These are phyloP conservation scores for Spongilla lacustris DNA, from an alignment of 37 sponge, comb jelly and placozoan genomes.

Conservation along the genomic window DNA sequence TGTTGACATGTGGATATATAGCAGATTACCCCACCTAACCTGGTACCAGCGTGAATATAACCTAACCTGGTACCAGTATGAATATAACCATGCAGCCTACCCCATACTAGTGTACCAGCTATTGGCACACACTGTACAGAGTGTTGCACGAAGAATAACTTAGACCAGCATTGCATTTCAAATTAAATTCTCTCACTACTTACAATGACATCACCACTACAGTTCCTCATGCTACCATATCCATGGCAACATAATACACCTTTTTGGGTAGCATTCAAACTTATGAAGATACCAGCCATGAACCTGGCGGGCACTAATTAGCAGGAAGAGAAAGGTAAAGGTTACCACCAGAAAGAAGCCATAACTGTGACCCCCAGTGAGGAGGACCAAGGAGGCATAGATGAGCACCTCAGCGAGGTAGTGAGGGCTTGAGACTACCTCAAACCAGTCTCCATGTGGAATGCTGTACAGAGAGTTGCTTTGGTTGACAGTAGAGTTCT, in stretches of 20 bases:
- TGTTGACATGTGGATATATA: too few relatives aligned
- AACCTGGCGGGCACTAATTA: constrained; percentile 41
- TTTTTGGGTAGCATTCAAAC: constrained; percentile 66
- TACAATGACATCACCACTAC: too few relatives aligned
- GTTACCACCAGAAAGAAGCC: constrained; percentile 14
- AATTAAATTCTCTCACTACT: too few relatives aligned
- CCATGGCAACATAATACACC: constrained; percentile 52
- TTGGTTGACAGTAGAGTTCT: neutral
- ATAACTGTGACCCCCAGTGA: neutral
- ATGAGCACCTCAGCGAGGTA: constrained; percentile 80
- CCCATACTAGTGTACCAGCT: too few relatives aligned
- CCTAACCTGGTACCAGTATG: too few relatives aligned
- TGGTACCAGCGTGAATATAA: too few relatives aligned
- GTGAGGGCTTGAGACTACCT: constrained; percentile 77
- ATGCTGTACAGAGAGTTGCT: constrained; percentile 10
- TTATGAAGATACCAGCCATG: constrained; percentile 66
- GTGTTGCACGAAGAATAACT: too few relatives aligned
- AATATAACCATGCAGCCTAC: too few relatives aligned
- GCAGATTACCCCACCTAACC: too few relatives aligned
- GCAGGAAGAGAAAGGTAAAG: constrained; percentile 17
- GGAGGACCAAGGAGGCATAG: constrained; percentile 53
- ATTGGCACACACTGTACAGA: too few relatives aligned
- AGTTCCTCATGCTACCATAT: constrained; percentile 10
- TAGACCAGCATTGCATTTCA: too few relatives aligned
- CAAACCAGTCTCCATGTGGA: constrained; percentile 90